Evolutionary conservation across 1,140 invertebrate genomes (phyloP), one percentile per base, ranked within the genome.

Genomic region (Andrena cerasifolii): DNA sequence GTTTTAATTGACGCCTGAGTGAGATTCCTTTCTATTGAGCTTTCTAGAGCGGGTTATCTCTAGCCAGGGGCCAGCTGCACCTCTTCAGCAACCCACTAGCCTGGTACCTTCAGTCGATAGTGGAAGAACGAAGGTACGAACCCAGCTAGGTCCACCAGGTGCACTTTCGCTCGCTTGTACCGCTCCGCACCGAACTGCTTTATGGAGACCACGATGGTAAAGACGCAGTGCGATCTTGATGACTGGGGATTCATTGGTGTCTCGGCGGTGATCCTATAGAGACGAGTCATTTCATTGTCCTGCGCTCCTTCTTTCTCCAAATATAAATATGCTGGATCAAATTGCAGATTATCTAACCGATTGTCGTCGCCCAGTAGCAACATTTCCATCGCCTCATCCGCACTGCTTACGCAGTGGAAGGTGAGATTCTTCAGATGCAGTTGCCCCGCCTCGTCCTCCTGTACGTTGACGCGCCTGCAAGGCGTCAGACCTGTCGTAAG

Each of bases 71-170:
- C 16, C 8, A 18, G 2, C 21, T 24, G 21, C 18, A 14, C 12
- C n/a, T 16, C 2, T 14, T 18, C 0, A 7, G 3, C 1, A 1
- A 40, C 5, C 18, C 12, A 0, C 1, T 14, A 12, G 7, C 14
- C 0, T 56, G 26, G 51, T 75, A 77, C 26, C 66, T 18, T 53
- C 74, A 2, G 66, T 59, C 66, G 66, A 71, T 77, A 68, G 14
- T 12, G 53, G 16, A 18, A 14, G 3, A 33, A 18, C 3, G 10
- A 33, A 21, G 8, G 0, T 24, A 91, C 92, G 67, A 92, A 95
- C 94, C 95, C 95, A 71, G 95, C 95, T 24, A 96, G 89, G 89
- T 95, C 95, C 8, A 96, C 95, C 10, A 95, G 86, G 89, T 95
- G 94, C 28, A 96, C 89, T 88, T 96, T 96, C 3, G 95, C 93